phyloP scores from a whole-genome alignment of 2,113 vertebrate species.

The Meleagris gallopavo region DNA sequence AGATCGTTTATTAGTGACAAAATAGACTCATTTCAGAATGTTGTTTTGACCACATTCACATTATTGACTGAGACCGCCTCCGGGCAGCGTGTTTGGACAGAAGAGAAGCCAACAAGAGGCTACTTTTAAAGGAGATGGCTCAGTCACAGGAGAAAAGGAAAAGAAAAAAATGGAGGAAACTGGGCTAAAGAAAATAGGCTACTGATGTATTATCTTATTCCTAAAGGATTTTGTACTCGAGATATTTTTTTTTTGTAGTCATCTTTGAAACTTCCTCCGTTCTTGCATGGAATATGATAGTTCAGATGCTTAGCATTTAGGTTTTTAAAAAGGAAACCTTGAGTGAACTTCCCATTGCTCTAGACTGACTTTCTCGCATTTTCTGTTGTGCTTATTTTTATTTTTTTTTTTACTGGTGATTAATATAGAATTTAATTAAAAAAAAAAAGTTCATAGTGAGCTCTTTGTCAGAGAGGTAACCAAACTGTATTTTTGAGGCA shows the following conservation, averaged over 20 bases:
- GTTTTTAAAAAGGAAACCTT: background rate
- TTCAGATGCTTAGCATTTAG: background rate
- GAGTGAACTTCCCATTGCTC: background rate
- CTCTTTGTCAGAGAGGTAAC: background rate
- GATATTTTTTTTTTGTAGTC: background rate
- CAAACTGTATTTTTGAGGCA: background rate
- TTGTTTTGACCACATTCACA: background rate
- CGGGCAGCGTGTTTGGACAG: background rate
- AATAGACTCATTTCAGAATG: background rate
- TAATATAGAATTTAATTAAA: background rate
- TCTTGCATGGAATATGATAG: background rate
- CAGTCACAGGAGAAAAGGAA: background rate
- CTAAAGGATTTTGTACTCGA: background rate
- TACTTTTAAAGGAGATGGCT: background rate
- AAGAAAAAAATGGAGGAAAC: background rate
- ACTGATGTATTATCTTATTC: background rate
- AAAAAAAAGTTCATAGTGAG: background rate
- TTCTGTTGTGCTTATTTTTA: background rate
- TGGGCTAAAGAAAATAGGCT: background rate
- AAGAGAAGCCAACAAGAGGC: background rate
- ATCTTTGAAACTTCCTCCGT: background rate
- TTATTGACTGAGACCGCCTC: background rate
- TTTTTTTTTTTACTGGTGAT: background rate
- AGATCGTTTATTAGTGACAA: background rate
- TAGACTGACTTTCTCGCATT: background rate